These are phyloP conservation scores for Gerris buenoi DNA, from an alignment of 1,140 invertebrate genomes.

Conservation along the genomic window DNA sequence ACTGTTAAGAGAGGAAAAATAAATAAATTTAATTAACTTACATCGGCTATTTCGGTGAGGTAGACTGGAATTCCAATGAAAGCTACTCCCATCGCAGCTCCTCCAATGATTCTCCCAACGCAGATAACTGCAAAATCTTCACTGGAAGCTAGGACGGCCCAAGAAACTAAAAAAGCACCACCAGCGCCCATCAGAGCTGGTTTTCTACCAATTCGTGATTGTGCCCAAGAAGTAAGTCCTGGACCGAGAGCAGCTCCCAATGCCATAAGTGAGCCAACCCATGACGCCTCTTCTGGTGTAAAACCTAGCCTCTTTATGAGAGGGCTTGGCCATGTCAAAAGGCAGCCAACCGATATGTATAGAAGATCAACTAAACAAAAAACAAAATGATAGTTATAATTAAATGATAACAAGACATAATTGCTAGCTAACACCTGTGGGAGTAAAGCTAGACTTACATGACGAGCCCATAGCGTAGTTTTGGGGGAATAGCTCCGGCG, in stretches of 20 bases:
- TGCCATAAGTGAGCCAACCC: background rate
- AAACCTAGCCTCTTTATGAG: background rate
- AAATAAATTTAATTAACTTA: too few species aligned
- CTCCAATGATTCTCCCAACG: background rate
- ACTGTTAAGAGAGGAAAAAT: too few species aligned
- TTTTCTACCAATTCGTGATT: background rate
- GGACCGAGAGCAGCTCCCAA: background rate
- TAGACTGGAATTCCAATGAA: conserved; percentile 2
- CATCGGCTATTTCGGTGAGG: conserved; percentile 6
- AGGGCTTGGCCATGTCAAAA: background rate
- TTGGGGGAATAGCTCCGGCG: too few species aligned
- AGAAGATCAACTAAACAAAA: background rate
- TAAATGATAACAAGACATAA: too few species aligned
- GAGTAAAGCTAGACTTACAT: too few species aligned
- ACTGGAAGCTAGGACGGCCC: background rate
- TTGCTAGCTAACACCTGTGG: too few species aligned
- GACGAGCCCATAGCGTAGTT: too few species aligned
- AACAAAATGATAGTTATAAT: too few species aligned
- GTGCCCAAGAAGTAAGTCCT: background rate
- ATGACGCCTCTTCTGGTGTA: background rate
- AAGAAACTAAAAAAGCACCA: background rate
- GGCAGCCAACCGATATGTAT: background rate
- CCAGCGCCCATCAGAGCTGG: background rate
- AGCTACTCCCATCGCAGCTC: background rate
- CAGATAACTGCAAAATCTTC: conserved; percentile 1